Evolutionary conservation across 2,797 vertebrate species (phyloP).

Genomic region (Lithobates pipiens): DNA sequence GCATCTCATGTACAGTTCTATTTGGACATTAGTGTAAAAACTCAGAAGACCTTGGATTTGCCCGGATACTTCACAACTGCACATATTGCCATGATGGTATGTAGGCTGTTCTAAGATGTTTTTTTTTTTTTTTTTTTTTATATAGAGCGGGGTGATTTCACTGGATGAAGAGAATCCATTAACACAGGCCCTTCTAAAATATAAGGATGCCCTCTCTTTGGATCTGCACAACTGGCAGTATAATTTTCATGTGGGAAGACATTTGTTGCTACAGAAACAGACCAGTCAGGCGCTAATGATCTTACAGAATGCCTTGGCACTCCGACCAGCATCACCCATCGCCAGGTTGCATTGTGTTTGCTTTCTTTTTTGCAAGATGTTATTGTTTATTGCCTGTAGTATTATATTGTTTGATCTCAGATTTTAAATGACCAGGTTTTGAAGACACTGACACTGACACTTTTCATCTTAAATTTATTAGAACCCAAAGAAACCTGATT

Average conservation of each 20-base stretch:
- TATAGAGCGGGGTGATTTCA: constrained; percentile 47
- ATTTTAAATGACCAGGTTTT: too few relatives aligned
- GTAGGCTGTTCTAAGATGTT: neutral
- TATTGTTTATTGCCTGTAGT: too few relatives aligned
- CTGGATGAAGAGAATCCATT: constrained; percentile 69
- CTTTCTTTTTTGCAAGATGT: neutral
- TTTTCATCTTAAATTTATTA: too few relatives aligned
- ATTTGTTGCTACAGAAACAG: constrained; percentile 72
- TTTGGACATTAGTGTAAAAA: neutral
- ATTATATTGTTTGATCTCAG: too few relatives aligned
- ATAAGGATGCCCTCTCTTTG: constrained; percentile 77
- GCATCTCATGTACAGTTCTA: neutral
- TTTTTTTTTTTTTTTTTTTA: neutral
- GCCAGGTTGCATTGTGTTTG: constrained; percentile 48
- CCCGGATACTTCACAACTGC: neutral
- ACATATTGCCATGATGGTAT: neutral
- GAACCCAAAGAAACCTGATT: too few relatives aligned
- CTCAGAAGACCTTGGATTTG: neutral
- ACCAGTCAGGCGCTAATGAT: constrained; percentile 72
- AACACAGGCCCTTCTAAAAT: constrained; percentile 73
- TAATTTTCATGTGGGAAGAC: constrained; percentile 73
- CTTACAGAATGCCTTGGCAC: constrained; percentile 71
- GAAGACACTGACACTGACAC: too few relatives aligned
- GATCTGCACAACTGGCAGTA: constrained; percentile 74
- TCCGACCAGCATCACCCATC: constrained; percentile 64